Percentiles rank a stretch among this genome's conserved stretches.
Conservation (phyloP, 2,113 vertebrate species). For the Bagarius yarrelli region DNA sequence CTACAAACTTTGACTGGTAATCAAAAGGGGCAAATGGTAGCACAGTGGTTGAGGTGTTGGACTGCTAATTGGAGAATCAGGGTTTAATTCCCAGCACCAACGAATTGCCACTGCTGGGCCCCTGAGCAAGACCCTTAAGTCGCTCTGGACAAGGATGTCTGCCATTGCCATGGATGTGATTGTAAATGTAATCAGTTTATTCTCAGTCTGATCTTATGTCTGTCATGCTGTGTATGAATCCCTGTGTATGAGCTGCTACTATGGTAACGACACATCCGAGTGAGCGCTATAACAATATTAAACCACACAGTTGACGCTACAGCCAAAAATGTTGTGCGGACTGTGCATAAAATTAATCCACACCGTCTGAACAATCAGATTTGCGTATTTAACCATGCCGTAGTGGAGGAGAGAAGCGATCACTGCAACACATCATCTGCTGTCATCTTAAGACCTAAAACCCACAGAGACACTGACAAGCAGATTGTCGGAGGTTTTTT, state of each 20-base stretch:
- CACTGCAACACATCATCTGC: background rate
- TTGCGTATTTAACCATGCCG: background rate
- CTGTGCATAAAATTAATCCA: background rate
- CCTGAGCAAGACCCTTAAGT: too few relatives aligned
- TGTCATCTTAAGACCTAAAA: background rate
- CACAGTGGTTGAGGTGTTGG: too few relatives aligned
- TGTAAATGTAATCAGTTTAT: background rate
- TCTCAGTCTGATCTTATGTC: background rate
- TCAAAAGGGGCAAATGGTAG: too few relatives aligned
- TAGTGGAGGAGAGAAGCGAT: background rate
- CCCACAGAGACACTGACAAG: background rate
- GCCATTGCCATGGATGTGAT: too few relatives aligned
- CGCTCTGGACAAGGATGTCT: too few relatives aligned
- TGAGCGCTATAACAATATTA: background rate
- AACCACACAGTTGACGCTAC: background rate
- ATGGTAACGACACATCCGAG: background rate
- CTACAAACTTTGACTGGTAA: too few relatives aligned
- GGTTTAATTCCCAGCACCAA: too few relatives aligned
- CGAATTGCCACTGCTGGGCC: too few relatives aligned
- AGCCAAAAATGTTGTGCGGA: background rate
- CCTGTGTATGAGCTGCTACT: background rate
- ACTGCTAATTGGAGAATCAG: too few relatives aligned
- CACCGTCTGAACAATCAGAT: background rate
- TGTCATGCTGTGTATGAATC: background rate
- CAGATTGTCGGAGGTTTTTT: background rate